Evolutionary conservation across 2,797 vertebrate genomes (phyloP).

Genomic region (Tokudaia muenninki): DNA sequence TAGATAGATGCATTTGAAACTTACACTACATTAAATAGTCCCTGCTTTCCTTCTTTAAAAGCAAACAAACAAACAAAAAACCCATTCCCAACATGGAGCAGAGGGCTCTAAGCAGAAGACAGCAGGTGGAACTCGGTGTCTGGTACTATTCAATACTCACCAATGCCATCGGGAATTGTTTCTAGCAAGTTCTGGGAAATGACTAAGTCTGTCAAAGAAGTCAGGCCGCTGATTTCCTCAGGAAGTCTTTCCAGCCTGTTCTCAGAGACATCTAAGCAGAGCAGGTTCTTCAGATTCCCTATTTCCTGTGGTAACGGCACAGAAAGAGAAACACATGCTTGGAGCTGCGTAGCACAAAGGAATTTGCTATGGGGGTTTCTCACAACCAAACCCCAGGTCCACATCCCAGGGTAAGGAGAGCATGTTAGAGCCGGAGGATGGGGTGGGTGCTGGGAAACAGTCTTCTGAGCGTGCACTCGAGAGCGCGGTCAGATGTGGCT

Average conservation of each 20-base stretch:
- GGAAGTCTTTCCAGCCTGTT: constrained; percentile 97
- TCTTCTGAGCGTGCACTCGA: background rate
- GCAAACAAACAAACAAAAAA: background rate
- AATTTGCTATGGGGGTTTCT: constrained; percentile 60
- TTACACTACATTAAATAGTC: background rate
- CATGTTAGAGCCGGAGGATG: too few species aligned
- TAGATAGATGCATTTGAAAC: background rate
- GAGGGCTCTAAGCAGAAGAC: background rate
- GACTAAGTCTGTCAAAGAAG: constrained; percentile 94
- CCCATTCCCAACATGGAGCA: background rate
- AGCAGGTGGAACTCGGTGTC: background rate
- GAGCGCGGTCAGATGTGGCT: too few species aligned
- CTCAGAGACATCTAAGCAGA: constrained; percentile 98
- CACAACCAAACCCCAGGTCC: constrained; percentile 55
- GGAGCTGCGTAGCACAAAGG: constrained; percentile 66
- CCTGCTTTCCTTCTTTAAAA: constrained; percentile 42
- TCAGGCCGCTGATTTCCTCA: constrained; percentile 94
- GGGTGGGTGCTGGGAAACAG: fast-evolving
- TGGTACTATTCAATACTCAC: constrained; percentile 85
- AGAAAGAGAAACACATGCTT: constrained; percentile 75
- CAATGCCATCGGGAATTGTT: constrained; percentile 94
- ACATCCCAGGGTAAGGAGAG: background rate
- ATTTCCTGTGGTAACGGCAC: constrained; percentile 90
- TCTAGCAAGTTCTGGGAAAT: constrained; percentile 98
- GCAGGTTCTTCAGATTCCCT: constrained; percentile 95